Percentiles rank a stretch among this genome's conserved stretches.
These are phyloP conservation scores for Falco rusticolus DNA, from an alignment of 2,797 vertebrate genomes.

Conservation along the genomic window DNA sequence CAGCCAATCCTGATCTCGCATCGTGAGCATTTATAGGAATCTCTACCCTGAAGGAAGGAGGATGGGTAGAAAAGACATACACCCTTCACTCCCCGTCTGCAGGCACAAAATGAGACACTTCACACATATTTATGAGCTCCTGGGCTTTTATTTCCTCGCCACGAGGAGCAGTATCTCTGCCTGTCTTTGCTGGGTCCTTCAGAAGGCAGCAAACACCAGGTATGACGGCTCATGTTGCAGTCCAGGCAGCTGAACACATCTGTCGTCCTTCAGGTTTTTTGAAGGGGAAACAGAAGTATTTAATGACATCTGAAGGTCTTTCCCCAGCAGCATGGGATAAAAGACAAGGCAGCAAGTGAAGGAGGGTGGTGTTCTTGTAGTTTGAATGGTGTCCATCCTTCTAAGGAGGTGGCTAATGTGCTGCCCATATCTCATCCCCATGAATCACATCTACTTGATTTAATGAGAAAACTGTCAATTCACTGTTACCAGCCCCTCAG, in stretches of 20 bases:
- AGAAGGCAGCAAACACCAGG: background rate
- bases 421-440: background rate
- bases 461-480: background rate
- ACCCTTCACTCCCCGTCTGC: background rate
- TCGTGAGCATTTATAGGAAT: background rate
- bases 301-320: background rate
- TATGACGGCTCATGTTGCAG: accelerated
- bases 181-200: background rate
- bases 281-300: background rate
- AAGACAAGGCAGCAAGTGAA: background rate
- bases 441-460: background rate
- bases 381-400: background rate
- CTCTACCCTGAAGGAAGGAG: background rate
- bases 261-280: background rate
- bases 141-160: background rate
- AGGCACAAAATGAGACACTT: background rate
- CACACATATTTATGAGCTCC: background rate
- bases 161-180: background rate
- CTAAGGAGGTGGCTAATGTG: background rate
- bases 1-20: background rate
- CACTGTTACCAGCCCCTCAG: background rate
- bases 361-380: background rate
- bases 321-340: background rate
- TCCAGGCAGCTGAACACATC: accelerated
- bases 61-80: accelerated